Evolutionary conservation across 2,888 invertebrate genomes (phyloP).

Genomic region (Myopa testacea): DNA sequence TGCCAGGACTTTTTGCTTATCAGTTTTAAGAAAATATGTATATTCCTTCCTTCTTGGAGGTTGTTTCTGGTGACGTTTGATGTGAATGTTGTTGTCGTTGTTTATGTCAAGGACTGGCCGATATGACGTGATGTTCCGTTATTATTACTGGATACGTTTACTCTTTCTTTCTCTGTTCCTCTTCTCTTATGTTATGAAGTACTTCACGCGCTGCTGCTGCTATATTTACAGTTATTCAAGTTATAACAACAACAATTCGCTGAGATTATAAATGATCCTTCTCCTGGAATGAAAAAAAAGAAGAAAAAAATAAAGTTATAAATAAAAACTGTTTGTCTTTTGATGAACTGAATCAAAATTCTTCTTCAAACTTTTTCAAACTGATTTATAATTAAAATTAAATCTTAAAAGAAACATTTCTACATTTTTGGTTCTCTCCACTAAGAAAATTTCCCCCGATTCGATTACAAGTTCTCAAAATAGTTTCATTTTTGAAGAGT

Average conservation of each 20-base stretch:
- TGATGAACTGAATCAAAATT: too few species aligned
- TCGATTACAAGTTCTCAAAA: neutral
- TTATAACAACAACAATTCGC: too few species aligned
- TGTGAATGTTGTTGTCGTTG: conserved; percentile 3
- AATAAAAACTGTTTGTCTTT: too few species aligned
- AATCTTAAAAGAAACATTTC: too few species aligned
- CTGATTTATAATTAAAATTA: too few species aligned
- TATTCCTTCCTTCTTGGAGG: neutral
- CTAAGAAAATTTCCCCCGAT: neutral
- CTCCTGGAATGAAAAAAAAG: too few species aligned
- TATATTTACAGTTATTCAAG: too few species aligned
- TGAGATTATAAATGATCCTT: too few species aligned
- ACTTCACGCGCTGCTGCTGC: too few species aligned
- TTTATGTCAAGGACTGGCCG: neutral
- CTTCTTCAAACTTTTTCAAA: too few species aligned
- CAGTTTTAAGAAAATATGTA: neutral
- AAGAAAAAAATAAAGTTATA: too few species aligned
- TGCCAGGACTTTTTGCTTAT: neutral
- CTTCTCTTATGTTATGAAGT: too few species aligned
- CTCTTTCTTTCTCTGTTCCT: neutral
- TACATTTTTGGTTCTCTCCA: neutral
- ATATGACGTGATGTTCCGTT: neutral
- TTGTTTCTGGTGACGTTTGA: neutral
- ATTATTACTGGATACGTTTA: neutral
- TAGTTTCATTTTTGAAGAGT: neutral